Percentiles rank a stretch among this genome's conserved stretches.
These are phyloP conservation scores for Tromatobia lineatoria DNA, from an alignment of 2,888 invertebrate genomes.

Conservation along the genomic window DNA sequence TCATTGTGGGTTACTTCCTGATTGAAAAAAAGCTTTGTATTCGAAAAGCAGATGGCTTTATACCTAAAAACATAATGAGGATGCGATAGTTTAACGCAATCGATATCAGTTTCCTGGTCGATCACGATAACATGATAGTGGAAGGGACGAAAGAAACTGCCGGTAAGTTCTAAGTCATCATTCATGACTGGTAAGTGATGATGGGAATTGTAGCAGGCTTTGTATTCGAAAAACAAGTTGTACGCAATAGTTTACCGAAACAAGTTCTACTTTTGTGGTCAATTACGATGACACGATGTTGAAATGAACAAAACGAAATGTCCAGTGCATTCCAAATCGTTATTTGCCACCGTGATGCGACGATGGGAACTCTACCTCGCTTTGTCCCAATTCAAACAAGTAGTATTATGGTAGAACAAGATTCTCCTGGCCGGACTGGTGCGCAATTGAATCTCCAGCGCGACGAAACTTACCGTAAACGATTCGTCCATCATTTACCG, in stretches of 20 bases:
- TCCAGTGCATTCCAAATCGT: slow-evolving; percentile 30
- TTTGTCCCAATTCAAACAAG: slow-evolving; percentile 51
- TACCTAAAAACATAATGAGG: background rate
- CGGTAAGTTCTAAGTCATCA: no score
- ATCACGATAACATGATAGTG: no score
- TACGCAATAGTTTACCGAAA: slow-evolving; percentile 21
- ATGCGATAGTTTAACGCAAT: slow-evolving; percentile 2
- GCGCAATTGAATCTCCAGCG: slow-evolving; percentile 30
- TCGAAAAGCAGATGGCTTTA: background rate
- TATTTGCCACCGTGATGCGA: slow-evolving; percentile 28
- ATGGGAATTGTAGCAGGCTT: background rate
- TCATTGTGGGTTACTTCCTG: background rate
- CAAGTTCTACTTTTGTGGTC: slow-evolving; percentile 42
- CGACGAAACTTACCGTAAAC: slow-evolving; percentile 45
- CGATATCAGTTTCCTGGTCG: no score
- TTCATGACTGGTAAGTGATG: no score
- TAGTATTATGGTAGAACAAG: slow-evolving; percentile 61
- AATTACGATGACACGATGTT: slow-evolving; percentile 26
- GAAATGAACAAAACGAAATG: slow-evolving; percentile 48
- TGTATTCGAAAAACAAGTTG: background rate
- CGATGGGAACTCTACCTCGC: slow-evolving; percentile 45
- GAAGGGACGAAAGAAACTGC: no score
- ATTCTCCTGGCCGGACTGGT: slow-evolving; percentile 50
- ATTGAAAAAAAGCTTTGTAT: background rate
- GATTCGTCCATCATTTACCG: slow-evolving; percentile 48